Conservation (phyloP, 2,113 vertebrate species). For the Tetraodon nigroviridis region DNA sequence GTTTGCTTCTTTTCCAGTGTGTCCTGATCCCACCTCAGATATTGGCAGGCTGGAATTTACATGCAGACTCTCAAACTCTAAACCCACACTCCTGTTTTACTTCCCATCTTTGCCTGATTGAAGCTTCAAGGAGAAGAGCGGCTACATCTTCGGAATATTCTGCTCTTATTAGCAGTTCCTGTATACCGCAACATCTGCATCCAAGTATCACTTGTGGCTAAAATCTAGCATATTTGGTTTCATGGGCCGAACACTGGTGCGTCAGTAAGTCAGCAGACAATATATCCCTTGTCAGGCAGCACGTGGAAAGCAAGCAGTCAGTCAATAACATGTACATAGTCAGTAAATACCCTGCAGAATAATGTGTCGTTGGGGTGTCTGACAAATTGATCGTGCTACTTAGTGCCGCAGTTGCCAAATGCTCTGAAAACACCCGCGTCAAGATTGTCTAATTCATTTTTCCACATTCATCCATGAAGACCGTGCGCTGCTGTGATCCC, state of each 20-base stretch:
- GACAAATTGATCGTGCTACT: conserved; percentile 22
- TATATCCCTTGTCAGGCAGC: neutral
- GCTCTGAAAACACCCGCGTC: neutral
- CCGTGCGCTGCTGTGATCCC: conserved; percentile 24
- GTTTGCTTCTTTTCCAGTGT: neutral
- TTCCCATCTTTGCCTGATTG: too few species aligned
- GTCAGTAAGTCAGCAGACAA: neutral
- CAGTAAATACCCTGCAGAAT: neutral
- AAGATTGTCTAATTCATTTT: conserved; percentile 16
- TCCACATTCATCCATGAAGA: conserved; percentile 9
- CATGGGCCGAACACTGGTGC: too few species aligned
- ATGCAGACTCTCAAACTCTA: neutral
- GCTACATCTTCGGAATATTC: too few species aligned
- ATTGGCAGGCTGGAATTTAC: neutral
- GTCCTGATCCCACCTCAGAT: neutral
- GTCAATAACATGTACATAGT: neutral
- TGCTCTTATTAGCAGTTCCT: too few species aligned
- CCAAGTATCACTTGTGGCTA: too few species aligned
- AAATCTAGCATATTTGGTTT: too few species aligned
- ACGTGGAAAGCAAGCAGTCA: too few species aligned
- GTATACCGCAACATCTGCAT: too few species aligned
- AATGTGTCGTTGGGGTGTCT: conserved; percentile 2
- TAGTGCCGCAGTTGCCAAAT: conserved; percentile 26
- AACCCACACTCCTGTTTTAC: too few species aligned
- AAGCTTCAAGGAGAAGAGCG: too few species aligned